Evolutionary conservation across 2,113 vertebrate species (phyloP).

Genomic region (Sterrhoptilus dennistouni): DNA sequence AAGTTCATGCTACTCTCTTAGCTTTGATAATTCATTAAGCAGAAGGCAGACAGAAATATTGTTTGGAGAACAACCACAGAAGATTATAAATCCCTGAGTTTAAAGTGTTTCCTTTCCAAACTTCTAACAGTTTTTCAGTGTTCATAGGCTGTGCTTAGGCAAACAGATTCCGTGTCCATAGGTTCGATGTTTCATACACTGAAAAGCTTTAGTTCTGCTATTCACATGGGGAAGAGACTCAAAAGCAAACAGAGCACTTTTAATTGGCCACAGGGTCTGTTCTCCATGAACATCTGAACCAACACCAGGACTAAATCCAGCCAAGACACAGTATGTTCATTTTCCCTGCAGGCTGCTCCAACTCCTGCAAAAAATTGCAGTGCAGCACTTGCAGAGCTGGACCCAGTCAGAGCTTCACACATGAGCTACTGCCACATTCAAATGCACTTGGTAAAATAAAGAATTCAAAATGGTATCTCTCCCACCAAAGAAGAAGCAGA

Average conservation of each 20-base stretch:
- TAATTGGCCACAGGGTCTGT: background rate
- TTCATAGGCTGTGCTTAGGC: background rate
- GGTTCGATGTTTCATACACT: background rate
- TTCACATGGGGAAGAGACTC: background rate
- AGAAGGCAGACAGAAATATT: background rate
- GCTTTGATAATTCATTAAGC: conserved; percentile 40
- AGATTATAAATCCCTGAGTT: background rate
- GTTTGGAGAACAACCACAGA: background rate
- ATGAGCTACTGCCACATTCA: background rate
- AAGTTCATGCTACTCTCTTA: conserved; percentile 31
- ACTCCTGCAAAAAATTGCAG: background rate
- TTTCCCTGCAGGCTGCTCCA: background rate
- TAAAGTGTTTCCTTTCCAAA: background rate
- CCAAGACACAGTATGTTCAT: background rate
- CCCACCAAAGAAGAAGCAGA: background rate
- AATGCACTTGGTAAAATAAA: background rate
- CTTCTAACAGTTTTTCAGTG: background rate
- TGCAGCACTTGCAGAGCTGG: background rate
- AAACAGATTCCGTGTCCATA: background rate
- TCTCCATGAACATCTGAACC: background rate
- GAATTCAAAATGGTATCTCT: background rate
- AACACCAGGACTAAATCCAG: background rate
- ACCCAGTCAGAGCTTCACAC: background rate
- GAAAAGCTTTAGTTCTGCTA: background rate
- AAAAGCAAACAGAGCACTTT: background rate